A percentile compares a stretch with the other conserved stretches of the same genome.
phyloP scores from a whole-genome alignment of 2,797 vertebrate genomes.

The Acanthurus leucopareius region DNA sequence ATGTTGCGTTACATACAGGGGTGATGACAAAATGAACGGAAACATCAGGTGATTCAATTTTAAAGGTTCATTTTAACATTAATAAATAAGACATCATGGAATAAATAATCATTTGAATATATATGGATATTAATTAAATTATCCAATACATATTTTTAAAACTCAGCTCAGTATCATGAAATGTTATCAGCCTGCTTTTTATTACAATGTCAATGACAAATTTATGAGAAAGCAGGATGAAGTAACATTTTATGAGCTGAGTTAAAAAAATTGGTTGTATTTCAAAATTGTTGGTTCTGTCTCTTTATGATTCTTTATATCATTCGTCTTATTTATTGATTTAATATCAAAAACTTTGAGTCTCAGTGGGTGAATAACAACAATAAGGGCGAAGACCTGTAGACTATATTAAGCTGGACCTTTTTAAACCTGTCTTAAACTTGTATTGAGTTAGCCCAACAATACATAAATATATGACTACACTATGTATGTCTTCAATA shows the following conservation, averaged over 20 bases:
- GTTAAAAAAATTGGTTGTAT: not conserved
- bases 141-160: not conserved
- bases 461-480: too few relatives aligned
- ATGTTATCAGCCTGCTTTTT: not conserved
- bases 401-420: not conserved
- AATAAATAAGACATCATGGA: not conserved
- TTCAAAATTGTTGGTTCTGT: conserved; percentile 1
- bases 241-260: not conserved
- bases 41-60: not conserved
- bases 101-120: not conserved
- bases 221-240: not conserved
- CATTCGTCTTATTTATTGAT: not conserved
- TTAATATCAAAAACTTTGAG: not conserved
- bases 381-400: not conserved
- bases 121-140: not conserved
- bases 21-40: conserved; percentile 35
- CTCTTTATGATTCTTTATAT: not conserved
- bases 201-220: too few relatives aligned
- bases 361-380: not conserved
- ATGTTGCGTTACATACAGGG: conserved; percentile 54
- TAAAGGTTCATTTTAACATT: not conserved
- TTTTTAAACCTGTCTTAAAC: not conserved
- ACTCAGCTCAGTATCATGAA: not conserved
- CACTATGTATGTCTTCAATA: not conserved
- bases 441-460: not conserved